Percentiles rank a stretch among this genome's conserved stretches.
Conservation (phyloP, 2,888 invertebrate species). For the Latheticus oryzae region DNA sequence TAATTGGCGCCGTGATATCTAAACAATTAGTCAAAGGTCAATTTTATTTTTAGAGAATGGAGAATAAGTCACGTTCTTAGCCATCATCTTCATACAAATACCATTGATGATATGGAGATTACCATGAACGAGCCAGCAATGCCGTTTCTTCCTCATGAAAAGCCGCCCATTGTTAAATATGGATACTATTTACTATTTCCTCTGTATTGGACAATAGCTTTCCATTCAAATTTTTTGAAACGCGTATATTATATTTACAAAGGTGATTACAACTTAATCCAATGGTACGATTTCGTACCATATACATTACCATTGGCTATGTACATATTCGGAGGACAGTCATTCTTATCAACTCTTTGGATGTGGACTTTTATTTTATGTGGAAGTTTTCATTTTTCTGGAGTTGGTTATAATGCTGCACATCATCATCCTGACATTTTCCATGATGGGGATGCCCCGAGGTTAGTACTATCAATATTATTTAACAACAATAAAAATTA, state of each 20-base stretch:
- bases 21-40: not conserved
- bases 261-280: constrained; percentile 33
- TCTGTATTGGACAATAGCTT: constrained; percentile 55
- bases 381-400: constrained; percentile 72
- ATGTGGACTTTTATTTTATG: constrained; percentile 75
- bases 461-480: constrained; percentile 62
- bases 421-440: constrained; percentile 86
- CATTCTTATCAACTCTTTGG: constrained; percentile 61
- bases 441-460: constrained; percentile 81
- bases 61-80: constrained; percentile 81
- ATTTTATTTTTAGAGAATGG: constrained; percentile 71
- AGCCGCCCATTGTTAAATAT: constrained; percentile 68
- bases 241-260: constrained; percentile 40
- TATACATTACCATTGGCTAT: constrained; percentile 65
- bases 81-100: constrained; percentile 84
- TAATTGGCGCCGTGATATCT: no score
- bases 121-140: constrained; percentile 74
- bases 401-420: constrained; percentile 78
- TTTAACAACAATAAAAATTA: no score
- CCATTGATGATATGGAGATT: constrained; percentile 79
- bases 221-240: constrained; percentile 47
- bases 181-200: constrained; percentile 68
- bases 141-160: constrained; percentile 73
- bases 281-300: constrained; percentile 61
- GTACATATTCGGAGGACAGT: constrained; percentile 60